A percentile compares a stretch with the other conserved stretches of the same genome.
phyloP scores from a whole-genome alignment of 1,140 invertebrate genomes.

The Steinernema khuongi region DNA sequence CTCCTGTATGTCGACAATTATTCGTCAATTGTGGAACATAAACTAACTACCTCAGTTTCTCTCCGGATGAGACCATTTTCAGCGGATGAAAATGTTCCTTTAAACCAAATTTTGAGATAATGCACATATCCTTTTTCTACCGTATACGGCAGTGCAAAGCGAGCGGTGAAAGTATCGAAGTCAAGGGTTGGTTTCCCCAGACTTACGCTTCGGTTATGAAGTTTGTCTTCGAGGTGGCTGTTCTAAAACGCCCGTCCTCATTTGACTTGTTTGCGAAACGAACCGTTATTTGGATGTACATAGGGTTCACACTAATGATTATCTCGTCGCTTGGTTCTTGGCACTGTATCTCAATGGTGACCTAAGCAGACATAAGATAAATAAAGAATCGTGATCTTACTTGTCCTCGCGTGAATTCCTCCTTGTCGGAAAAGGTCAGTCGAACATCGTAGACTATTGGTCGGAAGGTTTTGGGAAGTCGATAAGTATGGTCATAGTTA shows the following conservation, averaged over 20 bases:
- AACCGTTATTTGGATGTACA: not conserved
- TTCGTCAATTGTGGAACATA: not conserved
- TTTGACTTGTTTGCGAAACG: not conserved
- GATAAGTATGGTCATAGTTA: not conserved
- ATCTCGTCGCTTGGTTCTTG: not conserved
- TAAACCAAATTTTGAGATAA: not conserved
- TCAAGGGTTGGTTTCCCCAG: not conserved
- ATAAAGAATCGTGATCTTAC: not conserved
- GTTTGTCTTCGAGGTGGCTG: not conserved
- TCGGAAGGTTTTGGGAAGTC: not conserved
- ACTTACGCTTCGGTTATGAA: not conserved
- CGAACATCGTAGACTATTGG: not conserved
- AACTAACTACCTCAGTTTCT: not conserved
- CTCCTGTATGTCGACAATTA: not conserved
- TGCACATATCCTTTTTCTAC: not conserved
- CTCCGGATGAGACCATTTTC: not conserved
- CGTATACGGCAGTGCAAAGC: not conserved
- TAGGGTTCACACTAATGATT: not conserved
- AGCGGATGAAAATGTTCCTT: not conserved
- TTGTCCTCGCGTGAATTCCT: not conserved
- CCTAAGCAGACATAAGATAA: not conserved
- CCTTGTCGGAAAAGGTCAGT: not conserved
- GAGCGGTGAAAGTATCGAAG: conserved; percentile 1
- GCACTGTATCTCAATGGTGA: not conserved
- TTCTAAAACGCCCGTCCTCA: not conserved